These are phyloP conservation scores for Nannoperca australis DNA, from an alignment of 2,797 vertebrate species.

Conservation along the genomic window DNA sequence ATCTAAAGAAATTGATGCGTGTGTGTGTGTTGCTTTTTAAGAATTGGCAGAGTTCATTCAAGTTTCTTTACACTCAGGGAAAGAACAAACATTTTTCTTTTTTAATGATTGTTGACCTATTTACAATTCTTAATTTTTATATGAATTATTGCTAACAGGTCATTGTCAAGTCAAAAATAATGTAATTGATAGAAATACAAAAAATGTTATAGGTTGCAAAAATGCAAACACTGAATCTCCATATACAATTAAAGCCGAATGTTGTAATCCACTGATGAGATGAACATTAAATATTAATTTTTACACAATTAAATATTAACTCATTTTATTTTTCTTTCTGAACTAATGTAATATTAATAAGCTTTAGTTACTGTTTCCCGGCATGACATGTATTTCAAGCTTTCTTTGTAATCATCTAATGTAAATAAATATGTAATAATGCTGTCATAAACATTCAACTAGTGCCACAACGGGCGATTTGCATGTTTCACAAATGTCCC, in stretches of 20 bases:
- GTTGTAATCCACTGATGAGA: background rate
- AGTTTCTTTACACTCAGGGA: background rate
- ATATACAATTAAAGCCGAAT: conserved; percentile 7
- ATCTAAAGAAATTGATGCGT: background rate
- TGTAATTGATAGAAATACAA: background rate
- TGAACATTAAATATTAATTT: conserved; percentile 25
- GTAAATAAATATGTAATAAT: conserved; percentile 23
- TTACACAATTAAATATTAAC: conserved; percentile 33
- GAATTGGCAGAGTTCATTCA: background rate
- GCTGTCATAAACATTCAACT: background rate
- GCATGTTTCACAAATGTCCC: background rate
- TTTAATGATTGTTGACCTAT: background rate
- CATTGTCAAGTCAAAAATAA: conserved; percentile 1
- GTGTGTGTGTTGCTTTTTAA: background rate
- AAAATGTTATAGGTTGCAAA: background rate
- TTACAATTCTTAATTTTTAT: background rate
- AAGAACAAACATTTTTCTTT: background rate
- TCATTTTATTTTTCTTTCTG: conserved; percentile 33
- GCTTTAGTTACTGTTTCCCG: background rate
- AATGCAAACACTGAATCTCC: background rate
- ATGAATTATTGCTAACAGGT: background rate
- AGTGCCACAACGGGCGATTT: background rate
- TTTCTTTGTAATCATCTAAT: background rate
- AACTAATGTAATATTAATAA: conserved; percentile 39
- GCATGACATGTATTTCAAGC: background rate